Percentiles rank a stretch among this genome's conserved stretches.
Evolutionary conservation across 1,140 invertebrate genomes (phyloP).

Genomic region (Xylocopa sonorina): DNA sequence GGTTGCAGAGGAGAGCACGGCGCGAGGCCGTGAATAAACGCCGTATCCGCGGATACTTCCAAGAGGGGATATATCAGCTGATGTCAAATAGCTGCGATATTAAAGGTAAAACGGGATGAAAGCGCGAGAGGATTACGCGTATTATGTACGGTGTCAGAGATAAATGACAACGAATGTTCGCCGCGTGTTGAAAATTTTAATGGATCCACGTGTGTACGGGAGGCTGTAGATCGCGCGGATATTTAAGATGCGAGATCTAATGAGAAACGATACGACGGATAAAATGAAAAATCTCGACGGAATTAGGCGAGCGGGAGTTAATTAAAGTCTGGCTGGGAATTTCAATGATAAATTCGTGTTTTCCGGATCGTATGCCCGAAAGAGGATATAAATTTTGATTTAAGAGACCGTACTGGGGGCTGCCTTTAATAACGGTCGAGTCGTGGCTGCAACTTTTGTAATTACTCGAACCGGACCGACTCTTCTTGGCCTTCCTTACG

Average conservation of each 20-base stretch:
- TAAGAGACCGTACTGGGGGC: slow-evolving; percentile 28
- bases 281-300: background rate
- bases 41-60: slow-evolving; percentile 23
- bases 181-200: slow-evolving; percentile 61
- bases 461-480: slow-evolving; percentile 54
- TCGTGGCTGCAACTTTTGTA: slow-evolving; percentile 63
- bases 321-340: slow-evolving; percentile 67
- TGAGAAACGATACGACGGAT: background rate
- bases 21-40: slow-evolving; percentile 11
- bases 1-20: background rate
- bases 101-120: slow-evolving; percentile 61
- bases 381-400: slow-evolving; percentile 65
- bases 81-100: slow-evolving; percentile 63
- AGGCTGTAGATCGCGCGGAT: background rate
- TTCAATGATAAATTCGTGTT: slow-evolving; percentile 61
- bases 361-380: slow-evolving; percentile 33
- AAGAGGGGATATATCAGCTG: slow-evolving; percentile 55
- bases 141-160: slow-evolving; percentile 67
- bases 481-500: slow-evolving; percentile 27
- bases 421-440: slow-evolving; percentile 65
- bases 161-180: slow-evolving; percentile 67
- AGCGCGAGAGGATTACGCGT: slow-evolving; percentile 66
- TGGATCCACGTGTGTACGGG: slow-evolving; percentile 54
- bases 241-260: too few relatives aligned
- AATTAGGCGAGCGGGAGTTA: slow-evolving; percentile 41